Evolutionary conservation across 2,888 invertebrate genomes (phyloP), one percentile per base, ranked within the genome.

Genomic region (Drosophila subsilvestris): DNA sequence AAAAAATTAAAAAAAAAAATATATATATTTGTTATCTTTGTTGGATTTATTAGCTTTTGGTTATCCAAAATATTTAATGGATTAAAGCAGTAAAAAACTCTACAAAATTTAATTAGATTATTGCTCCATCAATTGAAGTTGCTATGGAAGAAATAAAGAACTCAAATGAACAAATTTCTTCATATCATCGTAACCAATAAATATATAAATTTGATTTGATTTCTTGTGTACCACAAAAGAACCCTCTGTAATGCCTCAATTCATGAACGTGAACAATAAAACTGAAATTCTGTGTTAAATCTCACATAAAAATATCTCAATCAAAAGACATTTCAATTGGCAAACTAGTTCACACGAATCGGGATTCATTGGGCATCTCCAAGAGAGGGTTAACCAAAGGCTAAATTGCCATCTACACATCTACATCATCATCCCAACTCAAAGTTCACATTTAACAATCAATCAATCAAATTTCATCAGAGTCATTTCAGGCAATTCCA

Each of bases 401-500:
- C 17, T 66, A 68, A 66, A 66, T 66, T 66, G 68, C n/a, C 55
- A 48, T 18, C 68, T 55, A 43, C 55, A 37, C 18, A n/a, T n/a
- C n/a, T 67, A 53, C 67, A 66, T 67, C 67, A 55, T 14, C 68
- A 43, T 25, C 68, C 44, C 49, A 43, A 22, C 57, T 70, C 56
- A 56, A 49, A 75, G 66, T 70, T 73, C 69, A 63, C 66, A 63
- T 54, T 65, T 60, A 67, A 67, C 68, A 68, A 73, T 80, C 78
- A 77, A 80, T 75, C 65, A 80, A 73, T 63, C 65, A 65, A 37
- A 73, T 80, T 80, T 73, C 78, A 51, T 61, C 60, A 74, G 54
- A 53, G 45, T 25, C 50, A 56, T 47, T 49, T 60, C 57, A 70
- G 27, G 73, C 78, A 83, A 80, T 80, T 60, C 53, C 61, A 51